A percentile compares a stretch with the other conserved stretches of the same genome.
These are phyloP conservation scores for Philaenus spumarius DNA, from an alignment of 1,140 invertebrate genomes.

Conservation along the genomic window DNA sequence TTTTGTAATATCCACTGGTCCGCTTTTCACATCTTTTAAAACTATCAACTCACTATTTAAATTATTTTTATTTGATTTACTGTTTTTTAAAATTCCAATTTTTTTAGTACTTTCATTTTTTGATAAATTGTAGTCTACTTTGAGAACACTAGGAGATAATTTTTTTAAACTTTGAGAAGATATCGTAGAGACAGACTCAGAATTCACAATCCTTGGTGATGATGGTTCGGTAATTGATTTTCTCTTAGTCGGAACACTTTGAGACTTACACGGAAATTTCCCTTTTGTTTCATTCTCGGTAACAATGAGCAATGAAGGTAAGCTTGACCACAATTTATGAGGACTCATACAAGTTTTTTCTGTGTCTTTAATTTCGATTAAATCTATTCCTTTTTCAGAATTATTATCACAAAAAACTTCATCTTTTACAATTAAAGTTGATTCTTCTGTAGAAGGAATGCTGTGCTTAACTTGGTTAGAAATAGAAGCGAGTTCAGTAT, in stretches of 20 bases:
- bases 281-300: neutral
- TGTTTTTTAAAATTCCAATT: conserved; percentile 6
- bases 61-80: neutral
- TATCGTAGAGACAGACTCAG: neutral
- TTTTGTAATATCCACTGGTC: conserved; percentile 3
- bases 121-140: conserved; percentile 32
- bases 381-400: too few species aligned
- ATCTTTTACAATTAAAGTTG: neutral
- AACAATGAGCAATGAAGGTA: neutral
- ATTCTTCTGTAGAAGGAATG: conserved; percentile 2
- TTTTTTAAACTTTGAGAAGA: conserved; percentile 22
- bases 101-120: conserved; percentile 1
- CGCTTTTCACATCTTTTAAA: conserved; percentile 16
- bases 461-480: neutral
- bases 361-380: too few species aligned
- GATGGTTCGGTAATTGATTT: conserved; percentile 13
- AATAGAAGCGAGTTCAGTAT: conserved; percentile 11
- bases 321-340: conserved; percentile 1
- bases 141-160: conserved; percentile 32
- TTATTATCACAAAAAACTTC: too few species aligned
- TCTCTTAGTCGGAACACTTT: neutral
- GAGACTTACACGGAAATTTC: neutral
- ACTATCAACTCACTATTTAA: conserved; percentile 11
- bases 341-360: too few species aligned
- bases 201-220: neutral